These are phyloP conservation scores for Bombycilla garrulus DNA, from an alignment of 2,113 vertebrate genomes.

Conservation along the genomic window DNA sequence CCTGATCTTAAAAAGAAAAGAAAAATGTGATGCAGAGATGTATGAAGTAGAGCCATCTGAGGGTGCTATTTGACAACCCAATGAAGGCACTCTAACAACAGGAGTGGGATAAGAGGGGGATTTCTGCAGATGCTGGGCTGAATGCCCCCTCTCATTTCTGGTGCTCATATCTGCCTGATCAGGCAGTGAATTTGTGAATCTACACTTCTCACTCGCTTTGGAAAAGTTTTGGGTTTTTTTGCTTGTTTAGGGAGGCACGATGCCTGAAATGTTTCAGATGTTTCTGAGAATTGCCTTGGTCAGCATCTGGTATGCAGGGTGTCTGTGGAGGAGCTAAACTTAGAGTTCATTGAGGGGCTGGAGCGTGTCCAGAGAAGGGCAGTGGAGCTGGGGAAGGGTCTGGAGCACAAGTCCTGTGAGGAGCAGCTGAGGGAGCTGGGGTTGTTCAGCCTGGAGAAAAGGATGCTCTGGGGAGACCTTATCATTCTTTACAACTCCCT, in stretches of 20 bases:
- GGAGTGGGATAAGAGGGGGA: neutral
- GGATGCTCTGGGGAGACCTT: neutral
- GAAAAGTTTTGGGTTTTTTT: neutral
- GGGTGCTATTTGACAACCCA: constrained; percentile 33
- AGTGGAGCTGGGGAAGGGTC: neutral
- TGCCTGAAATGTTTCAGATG: neutral
- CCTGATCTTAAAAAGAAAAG: neutral
- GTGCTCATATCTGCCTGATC: neutral
- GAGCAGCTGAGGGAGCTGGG: neutral
- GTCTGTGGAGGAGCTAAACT: neutral
- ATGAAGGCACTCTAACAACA: neutral
- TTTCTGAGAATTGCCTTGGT: neutral
- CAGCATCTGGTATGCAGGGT: neutral
- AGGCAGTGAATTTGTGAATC: neutral
- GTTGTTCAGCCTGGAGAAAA: neutral
- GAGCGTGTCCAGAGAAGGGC: neutral
- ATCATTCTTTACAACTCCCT: neutral
- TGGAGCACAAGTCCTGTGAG: neutral
- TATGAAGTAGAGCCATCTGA: constrained; percentile 29
- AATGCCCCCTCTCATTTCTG: neutral
- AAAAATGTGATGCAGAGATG: neutral
- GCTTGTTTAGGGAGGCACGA: neutral
- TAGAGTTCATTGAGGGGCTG: neutral
- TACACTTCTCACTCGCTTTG: neutral
- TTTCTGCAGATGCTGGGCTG: neutral